Conservation (phyloP, 2,113 vertebrate genomes). For the Laterallus jamaicensis region DNA sequence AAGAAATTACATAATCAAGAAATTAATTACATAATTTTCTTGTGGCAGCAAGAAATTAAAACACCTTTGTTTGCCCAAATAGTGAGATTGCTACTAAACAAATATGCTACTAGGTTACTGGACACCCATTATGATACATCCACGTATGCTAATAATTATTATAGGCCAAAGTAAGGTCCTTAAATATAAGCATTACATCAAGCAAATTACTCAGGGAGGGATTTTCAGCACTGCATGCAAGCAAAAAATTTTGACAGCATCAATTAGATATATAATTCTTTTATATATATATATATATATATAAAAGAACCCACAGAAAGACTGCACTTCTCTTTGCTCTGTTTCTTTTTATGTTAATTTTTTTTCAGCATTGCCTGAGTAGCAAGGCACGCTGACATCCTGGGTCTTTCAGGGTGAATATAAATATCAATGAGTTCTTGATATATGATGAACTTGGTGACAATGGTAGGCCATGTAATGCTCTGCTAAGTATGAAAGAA, state of each 20-base stretch:
- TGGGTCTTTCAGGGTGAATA: not conserved
- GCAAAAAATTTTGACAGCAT: not conserved
- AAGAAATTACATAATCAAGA: too few species aligned
- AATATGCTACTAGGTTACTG: not conserved
- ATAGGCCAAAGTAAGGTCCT: not conserved
- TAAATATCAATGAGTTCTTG: not conserved
- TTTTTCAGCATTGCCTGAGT: not conserved
- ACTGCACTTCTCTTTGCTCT: not conserved
- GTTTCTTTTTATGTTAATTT: not conserved
- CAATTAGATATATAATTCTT: not conserved
- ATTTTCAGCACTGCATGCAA: not conserved
- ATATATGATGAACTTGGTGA: not conserved
- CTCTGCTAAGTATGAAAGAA: not conserved
- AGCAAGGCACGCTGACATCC: not conserved
- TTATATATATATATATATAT: not conserved
- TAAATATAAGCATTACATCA: not conserved
- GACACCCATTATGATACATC: not conserved
- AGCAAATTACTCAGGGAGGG: not conserved
- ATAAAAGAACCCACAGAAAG: not conserved
- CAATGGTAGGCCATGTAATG: not conserved
- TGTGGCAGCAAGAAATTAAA: not conserved
- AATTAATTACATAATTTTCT: not conserved
- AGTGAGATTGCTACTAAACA: not conserved
- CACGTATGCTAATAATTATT: not conserved
- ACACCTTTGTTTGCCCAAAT: not conserved